Evolutionary conservation across 2,113 vertebrate genomes (phyloP).

Genomic region (Suncus etruscus): DNA sequence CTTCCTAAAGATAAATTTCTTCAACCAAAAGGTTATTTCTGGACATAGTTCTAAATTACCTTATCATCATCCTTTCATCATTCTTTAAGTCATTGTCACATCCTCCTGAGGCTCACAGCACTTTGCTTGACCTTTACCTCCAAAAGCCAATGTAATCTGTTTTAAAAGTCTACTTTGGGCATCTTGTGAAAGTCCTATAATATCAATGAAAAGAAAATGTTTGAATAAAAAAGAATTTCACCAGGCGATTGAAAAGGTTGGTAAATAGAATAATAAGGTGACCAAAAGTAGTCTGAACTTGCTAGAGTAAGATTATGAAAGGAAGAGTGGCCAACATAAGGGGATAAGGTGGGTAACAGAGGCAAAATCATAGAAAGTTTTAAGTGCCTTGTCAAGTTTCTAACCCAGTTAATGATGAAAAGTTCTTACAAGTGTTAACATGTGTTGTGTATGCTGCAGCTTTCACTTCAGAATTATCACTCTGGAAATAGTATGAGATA

Average conservation of each 20-base stretch:
- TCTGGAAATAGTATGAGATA: slow-evolving; percentile 13
- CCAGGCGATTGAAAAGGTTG: neutral
- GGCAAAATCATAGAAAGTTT: neutral
- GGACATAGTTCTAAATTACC: neutral
- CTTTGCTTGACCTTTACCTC: too few species aligned
- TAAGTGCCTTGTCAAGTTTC: neutral
- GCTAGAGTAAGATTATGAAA: neutral
- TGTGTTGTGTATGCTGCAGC: neutral
- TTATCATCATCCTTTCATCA: neutral
- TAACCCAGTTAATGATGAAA: neutral
- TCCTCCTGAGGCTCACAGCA: too few species aligned
- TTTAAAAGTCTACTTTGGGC: neutral
- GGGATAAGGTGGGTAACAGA: neutral
- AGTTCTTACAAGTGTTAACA: neutral
- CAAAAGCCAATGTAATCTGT: too few species aligned
- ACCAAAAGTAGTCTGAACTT: neutral
- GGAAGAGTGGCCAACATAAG: neutral
- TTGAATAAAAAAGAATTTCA: neutral
- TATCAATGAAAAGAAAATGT: neutral
- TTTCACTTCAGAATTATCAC: slow-evolving; percentile 18
- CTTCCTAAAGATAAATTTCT: neutral
- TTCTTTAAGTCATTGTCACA: too few species aligned
- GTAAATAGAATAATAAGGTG: neutral
- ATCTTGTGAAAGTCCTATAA: neutral
- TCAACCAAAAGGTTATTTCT: neutral